Evolutionary conservation across 2,113 vertebrate genomes (phyloP).

Genomic region (Syngnathus scovelli): DNA sequence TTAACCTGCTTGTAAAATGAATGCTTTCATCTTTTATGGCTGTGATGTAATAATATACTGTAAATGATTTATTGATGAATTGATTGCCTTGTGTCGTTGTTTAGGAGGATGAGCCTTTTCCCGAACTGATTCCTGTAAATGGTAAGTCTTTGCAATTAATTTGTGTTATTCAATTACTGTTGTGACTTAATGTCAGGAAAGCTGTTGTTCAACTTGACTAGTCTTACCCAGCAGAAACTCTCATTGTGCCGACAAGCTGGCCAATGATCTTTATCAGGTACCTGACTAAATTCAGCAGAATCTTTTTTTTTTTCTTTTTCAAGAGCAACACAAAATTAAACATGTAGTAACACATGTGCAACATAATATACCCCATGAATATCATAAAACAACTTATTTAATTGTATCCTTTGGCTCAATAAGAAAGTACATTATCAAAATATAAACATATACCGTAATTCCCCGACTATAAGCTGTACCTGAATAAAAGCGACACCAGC

Average conservation of each 20-base stretch:
- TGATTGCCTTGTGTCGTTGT: background rate
- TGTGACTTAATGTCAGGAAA: background rate
- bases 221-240: background rate
- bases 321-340: too few species aligned
- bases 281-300: too few species aligned
- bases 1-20: background rate
- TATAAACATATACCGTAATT: too few species aligned
- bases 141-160: constrained; percentile 35
- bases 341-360: too few species aligned
- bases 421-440: too few species aligned
- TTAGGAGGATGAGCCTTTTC: constrained; percentile 33
- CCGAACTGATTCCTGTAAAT: constrained; percentile 43
- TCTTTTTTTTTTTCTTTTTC: too few species aligned
- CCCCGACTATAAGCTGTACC: too few species aligned
- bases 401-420: too few species aligned
- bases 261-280: background rate
- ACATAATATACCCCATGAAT: too few species aligned
- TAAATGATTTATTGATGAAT: background rate
- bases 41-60: background rate
- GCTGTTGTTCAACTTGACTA: background rate
- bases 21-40: too few species aligned
- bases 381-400: too few species aligned
- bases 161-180: background rate
- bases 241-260: background rate
- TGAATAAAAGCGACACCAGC: too few species aligned